Conservation (phyloP, 2,888 invertebrate species). For the Eupelmus urozonus region DNA sequence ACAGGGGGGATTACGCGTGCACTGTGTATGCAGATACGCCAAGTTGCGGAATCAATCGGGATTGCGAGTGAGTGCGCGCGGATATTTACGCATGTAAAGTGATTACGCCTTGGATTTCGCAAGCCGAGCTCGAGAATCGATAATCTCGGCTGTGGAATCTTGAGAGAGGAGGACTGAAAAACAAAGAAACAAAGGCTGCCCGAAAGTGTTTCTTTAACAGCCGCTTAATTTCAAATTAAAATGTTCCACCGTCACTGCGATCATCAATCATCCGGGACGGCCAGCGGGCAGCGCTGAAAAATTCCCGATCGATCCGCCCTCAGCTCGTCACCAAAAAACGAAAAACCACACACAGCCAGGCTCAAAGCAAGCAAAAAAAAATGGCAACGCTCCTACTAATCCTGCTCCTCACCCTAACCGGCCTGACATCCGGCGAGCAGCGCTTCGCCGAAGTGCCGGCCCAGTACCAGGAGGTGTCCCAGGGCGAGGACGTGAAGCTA, state of each 20-base stretch:
- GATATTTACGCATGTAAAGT: background rate
- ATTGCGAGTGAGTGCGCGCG: background rate
- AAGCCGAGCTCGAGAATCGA: too few species aligned
- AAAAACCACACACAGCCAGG: background rate
- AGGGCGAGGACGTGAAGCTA: constrained; percentile 89
- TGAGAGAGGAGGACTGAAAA: background rate
- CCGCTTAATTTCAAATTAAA: background rate
- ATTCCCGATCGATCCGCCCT: background rate
- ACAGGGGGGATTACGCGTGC: too few species aligned
- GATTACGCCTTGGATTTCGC: too few species aligned
- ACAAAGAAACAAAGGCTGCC: background rate
- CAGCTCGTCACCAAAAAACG: background rate
- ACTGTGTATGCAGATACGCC: too few species aligned
- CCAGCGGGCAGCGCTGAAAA: background rate
- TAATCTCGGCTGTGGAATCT: too few species aligned
- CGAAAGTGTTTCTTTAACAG: background rate
- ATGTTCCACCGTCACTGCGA: constrained; percentile 15
- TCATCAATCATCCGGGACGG: constrained; percentile 9
- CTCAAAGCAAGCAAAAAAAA: background rate
- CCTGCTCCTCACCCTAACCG: background rate
- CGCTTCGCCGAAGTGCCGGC: constrained; percentile 89
- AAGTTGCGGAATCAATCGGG: too few species aligned
- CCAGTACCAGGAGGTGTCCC: constrained; percentile 91
- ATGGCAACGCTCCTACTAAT: background rate
- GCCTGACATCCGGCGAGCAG: constrained; percentile 79